These are phyloP conservation scores for Gymnobelideus leadbeateri DNA, from an alignment of 2,113 vertebrate genomes.

Conservation along the genomic window DNA sequence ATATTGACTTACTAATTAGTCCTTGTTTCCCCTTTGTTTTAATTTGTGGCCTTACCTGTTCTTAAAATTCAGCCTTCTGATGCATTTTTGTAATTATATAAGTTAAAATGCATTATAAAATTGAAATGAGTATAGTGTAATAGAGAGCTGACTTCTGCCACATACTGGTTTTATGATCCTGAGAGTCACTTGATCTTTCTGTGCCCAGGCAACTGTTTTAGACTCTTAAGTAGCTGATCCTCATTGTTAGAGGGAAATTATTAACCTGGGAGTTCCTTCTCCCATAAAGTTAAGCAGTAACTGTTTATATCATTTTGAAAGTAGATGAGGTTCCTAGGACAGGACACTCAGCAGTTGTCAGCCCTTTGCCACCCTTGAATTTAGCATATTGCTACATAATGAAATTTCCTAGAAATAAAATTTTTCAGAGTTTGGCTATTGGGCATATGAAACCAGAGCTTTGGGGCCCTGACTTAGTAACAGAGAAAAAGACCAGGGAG, in stretches of 20 bases:
- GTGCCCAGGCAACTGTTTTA: background rate
- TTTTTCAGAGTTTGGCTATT: slow-evolving; percentile 37
- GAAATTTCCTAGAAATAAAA: slow-evolving; percentile 28
- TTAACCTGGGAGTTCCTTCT: background rate
- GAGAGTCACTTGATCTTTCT: background rate
- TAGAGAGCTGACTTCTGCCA: background rate
- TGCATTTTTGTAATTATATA: background rate
- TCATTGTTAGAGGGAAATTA: background rate
- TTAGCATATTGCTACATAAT: background rate
- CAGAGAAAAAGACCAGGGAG: slow-evolving; percentile 13
- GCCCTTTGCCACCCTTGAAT: background rate
- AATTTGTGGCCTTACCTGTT: background rate
- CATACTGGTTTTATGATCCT: background rate
- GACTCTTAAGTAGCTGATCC: background rate
- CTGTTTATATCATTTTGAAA: background rate
- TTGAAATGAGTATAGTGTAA: background rate
- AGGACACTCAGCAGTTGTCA: background rate
- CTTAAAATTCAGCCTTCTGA: background rate
- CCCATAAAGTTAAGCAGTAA: background rate
- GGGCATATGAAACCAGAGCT: background rate
- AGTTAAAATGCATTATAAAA: background rate
- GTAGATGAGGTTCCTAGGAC: background rate
- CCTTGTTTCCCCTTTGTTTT: background rate
- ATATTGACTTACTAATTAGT: background rate
- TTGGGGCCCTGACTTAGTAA: background rate